A percentile compares a stretch with the other conserved stretches of the same genome.
Evolutionary conservation across 2,888 invertebrate species (phyloP).

Genomic region (Esperia sulphurella): DNA sequence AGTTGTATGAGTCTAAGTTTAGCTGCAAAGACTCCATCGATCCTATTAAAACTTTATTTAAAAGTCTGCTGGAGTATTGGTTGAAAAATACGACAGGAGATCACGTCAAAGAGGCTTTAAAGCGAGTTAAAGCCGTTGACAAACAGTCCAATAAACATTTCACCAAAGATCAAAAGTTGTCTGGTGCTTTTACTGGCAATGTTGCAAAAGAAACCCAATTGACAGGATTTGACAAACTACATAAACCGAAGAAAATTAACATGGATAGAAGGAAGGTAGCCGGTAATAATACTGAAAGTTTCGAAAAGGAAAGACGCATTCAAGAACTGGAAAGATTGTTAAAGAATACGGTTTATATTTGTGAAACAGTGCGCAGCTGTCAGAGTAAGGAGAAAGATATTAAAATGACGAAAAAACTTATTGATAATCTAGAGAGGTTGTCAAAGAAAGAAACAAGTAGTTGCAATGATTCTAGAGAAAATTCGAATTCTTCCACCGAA

Average conservation of each 20-base stretch:
- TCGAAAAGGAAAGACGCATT: constrained; percentile 49
- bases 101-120: constrained; percentile 33
- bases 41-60: constrained; percentile 53
- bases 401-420: constrained; percentile 49
- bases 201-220: constrained; percentile 48
- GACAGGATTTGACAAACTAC: constrained; percentile 27
- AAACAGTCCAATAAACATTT: constrained; percentile 45
- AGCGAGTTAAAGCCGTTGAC: constrained; percentile 34
- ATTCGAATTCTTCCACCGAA: constrained; percentile 45
- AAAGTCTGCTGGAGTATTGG: constrained; percentile 58
- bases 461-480: constrained; percentile 14
- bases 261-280: background rate
- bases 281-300: constrained; percentile 28
- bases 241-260: constrained; percentile 14
- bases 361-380: constrained; percentile 34
- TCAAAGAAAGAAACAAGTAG: constrained; percentile 15
- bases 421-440: constrained; percentile 42
- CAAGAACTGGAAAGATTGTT: constrained; percentile 58
- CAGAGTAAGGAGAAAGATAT: constrained; percentile 49
- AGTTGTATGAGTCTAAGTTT: constrained; percentile 44
- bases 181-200: constrained; percentile 31
- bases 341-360: constrained; percentile 59
- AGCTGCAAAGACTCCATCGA: constrained; percentile 28
- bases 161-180: constrained; percentile 47
- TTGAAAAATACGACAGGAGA: constrained; percentile 40